Evolutionary conservation across 2,797 vertebrate genomes (phyloP).

Genomic region (Macrochelys suwanniensis): DNA sequence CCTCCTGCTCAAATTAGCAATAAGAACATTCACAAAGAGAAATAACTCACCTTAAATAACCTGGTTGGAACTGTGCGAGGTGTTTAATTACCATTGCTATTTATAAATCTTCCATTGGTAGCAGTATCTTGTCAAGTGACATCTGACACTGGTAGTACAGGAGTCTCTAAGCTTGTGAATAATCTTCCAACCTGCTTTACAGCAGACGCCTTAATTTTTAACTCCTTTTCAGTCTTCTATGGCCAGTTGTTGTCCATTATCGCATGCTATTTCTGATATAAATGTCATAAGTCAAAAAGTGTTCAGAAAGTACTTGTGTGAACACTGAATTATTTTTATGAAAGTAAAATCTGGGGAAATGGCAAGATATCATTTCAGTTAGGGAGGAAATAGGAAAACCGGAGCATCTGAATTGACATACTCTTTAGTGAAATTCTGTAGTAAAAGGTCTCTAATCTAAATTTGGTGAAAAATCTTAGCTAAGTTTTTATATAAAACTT

Average conservation of each 20-base stretch:
- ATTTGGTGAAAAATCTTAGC: not conserved
- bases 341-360: constrained; percentile 11
- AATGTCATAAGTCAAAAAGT: not conserved
- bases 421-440: not conserved
- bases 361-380: not conserved
- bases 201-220: not conserved
- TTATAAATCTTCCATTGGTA: not conserved
- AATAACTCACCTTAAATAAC: constrained; percentile 54
- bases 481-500: not conserved
- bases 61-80: not conserved
- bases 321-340: not conserved
- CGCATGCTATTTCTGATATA: not conserved
- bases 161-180: not conserved
- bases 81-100: constrained; percentile 21
- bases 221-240: not conserved
- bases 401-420: constrained; percentile 36
- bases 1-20: not conserved
- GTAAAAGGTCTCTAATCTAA: constrained; percentile 4
- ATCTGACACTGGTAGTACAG: not conserved
- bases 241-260: not conserved
- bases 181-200: not conserved
- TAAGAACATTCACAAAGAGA: not conserved
- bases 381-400: constrained; percentile 12
- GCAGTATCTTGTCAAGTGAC: not conserved
- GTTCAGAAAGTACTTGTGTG: not conserved